phyloP scores from a whole-genome alignment of 2,113 vertebrate species.

The Accipiter cooperii region DNA sequence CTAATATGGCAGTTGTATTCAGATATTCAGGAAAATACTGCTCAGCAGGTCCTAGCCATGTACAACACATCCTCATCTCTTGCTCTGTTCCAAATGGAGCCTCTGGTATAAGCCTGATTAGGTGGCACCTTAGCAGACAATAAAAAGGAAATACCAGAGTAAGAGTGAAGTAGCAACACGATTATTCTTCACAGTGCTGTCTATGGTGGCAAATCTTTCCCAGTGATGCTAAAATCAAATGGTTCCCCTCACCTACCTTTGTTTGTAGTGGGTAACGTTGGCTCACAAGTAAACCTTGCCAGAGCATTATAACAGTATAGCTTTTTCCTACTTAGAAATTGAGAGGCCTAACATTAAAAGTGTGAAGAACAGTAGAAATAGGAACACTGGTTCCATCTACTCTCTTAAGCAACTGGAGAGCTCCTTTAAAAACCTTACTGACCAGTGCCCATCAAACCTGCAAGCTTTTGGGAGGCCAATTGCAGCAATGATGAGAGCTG shows the following conservation, averaged over 20 bases:
- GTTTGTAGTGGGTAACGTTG: neutral
- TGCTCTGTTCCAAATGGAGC: neutral
- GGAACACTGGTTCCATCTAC: neutral
- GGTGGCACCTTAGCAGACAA: neutral
- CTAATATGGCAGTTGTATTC: neutral
- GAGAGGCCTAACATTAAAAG: neutral
- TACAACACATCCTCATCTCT: neutral
- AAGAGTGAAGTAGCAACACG: neutral
- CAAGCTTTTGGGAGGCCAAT: neutral
- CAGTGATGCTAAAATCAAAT: neutral
- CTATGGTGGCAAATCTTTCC: neutral
- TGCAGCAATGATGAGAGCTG: neutral
- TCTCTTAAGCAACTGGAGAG: neutral
- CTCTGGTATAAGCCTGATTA: neutral
- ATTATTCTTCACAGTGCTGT: neutral
- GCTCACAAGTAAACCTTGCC: neutral
- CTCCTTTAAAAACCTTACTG: neutral
- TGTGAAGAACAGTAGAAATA: neutral
- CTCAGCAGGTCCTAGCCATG: neutral
- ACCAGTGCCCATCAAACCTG: neutral
- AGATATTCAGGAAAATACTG: neutral
- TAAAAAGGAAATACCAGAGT: neutral
- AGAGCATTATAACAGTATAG: neutral
- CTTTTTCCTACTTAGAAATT: neutral
- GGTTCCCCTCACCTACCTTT: neutral